These are phyloP conservation scores for Megaustenia siamemsis DNA, from an alignment of 2,888 invertebrate species.

Conservation along the genomic window DNA sequence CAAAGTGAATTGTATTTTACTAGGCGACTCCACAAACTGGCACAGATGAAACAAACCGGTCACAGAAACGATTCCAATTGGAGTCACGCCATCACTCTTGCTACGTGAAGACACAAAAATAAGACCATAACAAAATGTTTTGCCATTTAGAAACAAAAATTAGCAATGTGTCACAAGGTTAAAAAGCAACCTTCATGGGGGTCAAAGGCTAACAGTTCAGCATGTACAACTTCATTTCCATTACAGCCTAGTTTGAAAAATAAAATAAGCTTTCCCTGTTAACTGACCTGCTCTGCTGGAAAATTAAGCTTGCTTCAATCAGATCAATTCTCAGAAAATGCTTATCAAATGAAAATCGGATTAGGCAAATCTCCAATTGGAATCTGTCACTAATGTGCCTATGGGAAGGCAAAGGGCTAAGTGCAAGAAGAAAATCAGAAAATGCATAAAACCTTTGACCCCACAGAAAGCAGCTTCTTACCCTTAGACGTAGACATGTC, in stretches of 20 bases:
- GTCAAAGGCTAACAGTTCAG: conserved; percentile 54
- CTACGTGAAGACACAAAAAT: conserved; percentile 20
- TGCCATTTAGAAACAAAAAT: not conserved
- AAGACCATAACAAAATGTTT: not conserved
- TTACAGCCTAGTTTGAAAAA: not conserved
- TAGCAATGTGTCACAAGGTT: not conserved
- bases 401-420: not conserved
- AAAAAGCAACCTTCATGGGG: conserved; percentile 51
- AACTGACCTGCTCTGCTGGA: not conserved
- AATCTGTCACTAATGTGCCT: conserved; percentile 51
- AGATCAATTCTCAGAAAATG: not conserved
- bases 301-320: not conserved
- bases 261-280: not conserved
- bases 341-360: not conserved
- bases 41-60: conserved; percentile 16
- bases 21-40: conserved; percentile 19
- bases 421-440: conserved; percentile 30
- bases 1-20: not conserved
- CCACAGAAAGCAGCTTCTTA: conserved; percentile 60
- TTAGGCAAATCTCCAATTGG: conserved; percentile 57
- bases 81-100: conserved; percentile 54
- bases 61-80: conserved; percentile 60
- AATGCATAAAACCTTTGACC: conserved; percentile 56
- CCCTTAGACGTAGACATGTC: conserved; percentile 45
- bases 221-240: not conserved